Evolutionary conservation across 1,140 invertebrate species (phyloP), one percentile per base, ranked within the genome.

Genomic region (Diachasma alloeum): DNA sequence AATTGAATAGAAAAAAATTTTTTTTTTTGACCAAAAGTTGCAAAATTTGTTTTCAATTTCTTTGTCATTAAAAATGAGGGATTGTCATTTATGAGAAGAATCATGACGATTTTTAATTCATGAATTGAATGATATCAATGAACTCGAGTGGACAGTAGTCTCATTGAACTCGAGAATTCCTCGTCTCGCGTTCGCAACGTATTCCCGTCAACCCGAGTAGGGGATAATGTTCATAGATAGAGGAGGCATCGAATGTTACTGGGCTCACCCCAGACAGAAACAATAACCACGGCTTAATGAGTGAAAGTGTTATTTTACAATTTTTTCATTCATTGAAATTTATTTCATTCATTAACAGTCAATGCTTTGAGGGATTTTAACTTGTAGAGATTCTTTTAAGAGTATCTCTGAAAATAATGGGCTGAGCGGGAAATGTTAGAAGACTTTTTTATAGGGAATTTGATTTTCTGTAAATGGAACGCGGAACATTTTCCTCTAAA

Each of bases 51-150:
- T 3, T 31, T 31, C 6, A 6, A 31, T 31, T 31, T 31, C 6
- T 31, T 31, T 3, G 31, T 31, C 2, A 6, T 31, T 3, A 3
- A 31, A 31, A 31, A 31, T 31, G 6, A 31, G 31, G 6, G 31
- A 3, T 10, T 1, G 39, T 4, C 0, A 42, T 37, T 4, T 37
- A 9, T 37, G 4, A 9, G 9, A 37, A 37, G 81, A 81, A 81
- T 82, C 78, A 83, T 39, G 22, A 84, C 81, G 81, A 86, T 86
- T 88, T 88, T 88, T 83, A 87, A 87, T 88, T 84, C 84, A 88
- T 85, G 86, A 87, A 86, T 87, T 85, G 86, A 85, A 84, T 81
- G 81, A 88, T 87, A 88, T 87, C 86, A 87, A 87, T 87, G 86
- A 88, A 87, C 87, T 84, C 83, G 81, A 81, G 82, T 79, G 81